Percentiles rank a stretch among this genome's conserved stretches.
Evolutionary conservation across 2,797 vertebrate genomes (phyloP).

Genomic region (Neosalanx taihuensis): DNA sequence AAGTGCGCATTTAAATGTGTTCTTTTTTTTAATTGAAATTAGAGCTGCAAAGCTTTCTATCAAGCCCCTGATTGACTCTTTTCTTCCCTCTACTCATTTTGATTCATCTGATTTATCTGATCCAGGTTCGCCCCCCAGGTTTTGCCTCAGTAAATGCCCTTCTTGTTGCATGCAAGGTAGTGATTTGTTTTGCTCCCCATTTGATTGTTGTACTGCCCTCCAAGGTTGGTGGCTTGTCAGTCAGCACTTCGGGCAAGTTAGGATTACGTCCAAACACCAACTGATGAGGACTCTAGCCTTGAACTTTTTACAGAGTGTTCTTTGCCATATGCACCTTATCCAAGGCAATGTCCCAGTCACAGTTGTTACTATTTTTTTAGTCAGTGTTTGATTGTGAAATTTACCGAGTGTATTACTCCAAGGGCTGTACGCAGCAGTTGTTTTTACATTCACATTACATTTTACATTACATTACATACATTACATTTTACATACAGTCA

Average conservation of each 20-base stretch:
- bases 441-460: no score
- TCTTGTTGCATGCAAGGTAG: constrained; percentile 33
- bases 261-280: constrained; percentile 35
- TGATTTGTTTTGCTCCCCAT: constrained; percentile 27
- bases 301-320: constrained; percentile 38
- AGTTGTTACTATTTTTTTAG: constrained; percentile 24
- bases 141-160: constrained; percentile 46
- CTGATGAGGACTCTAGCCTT: constrained; percentile 40
- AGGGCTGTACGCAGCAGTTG: constrained; percentile 31
- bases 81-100: no score
- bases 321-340: constrained; percentile 45
- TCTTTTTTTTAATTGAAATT: no score
- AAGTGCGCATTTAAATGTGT: no score
- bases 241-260: constrained; percentile 26
- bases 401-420: constrained; percentile 34
- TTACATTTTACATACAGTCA: no score
- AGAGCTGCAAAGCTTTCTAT: no score
- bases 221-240: constrained; percentile 27
- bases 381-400: constrained; percentile 30
- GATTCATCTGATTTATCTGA: no score
- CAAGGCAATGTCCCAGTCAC: constrained; percentile 34
- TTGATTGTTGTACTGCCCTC: constrained; percentile 19
- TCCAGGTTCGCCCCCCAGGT: background rate
- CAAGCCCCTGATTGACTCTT: no score
- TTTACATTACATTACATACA: no score